Percentiles rank a stretch among this genome's conserved stretches.
Evolutionary conservation across 2,113 vertebrate genomes (phyloP).

Genomic region (Phodopus roborovskii): DNA sequence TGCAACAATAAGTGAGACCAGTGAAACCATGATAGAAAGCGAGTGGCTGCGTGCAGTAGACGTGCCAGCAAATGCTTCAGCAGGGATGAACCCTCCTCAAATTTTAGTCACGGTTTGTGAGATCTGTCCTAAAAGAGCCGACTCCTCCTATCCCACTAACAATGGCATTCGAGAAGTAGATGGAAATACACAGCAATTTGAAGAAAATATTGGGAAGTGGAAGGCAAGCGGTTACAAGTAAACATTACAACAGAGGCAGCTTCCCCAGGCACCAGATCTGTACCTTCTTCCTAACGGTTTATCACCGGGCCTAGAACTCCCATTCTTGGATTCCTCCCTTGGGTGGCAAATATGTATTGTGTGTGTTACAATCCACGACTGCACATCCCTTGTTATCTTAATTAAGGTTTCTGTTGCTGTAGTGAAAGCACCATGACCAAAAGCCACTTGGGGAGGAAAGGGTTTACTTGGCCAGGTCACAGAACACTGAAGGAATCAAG

Average conservation of each 20-base stretch:
- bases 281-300: not conserved
- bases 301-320: not conserved
- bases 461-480: not conserved
- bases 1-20: not conserved
- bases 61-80: not conserved
- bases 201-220: not conserved
- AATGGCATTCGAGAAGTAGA: not conserved
- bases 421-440: not conserved
- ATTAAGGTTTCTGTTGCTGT: not conserved
- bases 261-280: not conserved
- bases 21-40: not conserved
- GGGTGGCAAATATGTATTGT: not conserved
- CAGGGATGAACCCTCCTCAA: not conserved
- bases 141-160: no score
- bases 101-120: not conserved
- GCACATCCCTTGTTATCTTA: not conserved
- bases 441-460: not conserved
- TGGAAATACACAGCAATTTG: not conserved
- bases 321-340: not conserved
- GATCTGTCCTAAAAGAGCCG: no score
- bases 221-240: not conserved
- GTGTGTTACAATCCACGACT: not conserved
- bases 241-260: not conserved
- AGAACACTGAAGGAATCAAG: not conserved
- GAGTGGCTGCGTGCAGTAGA: not conserved